These are phyloP conservation scores for Cyphomyrmex costatus DNA, from an alignment of 1,140 invertebrate genomes.

Conservation along the genomic window DNA sequence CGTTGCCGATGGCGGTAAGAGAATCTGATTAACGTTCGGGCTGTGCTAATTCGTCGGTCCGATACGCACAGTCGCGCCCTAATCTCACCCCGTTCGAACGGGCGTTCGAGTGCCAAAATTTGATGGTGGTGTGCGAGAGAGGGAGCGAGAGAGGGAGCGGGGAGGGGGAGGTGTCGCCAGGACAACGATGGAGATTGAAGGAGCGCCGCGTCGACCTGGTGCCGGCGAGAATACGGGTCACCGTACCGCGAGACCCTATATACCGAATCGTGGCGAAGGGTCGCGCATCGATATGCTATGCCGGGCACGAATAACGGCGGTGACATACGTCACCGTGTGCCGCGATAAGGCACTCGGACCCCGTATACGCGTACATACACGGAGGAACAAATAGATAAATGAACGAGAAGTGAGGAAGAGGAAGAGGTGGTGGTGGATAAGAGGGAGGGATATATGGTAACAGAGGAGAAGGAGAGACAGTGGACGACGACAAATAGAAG, in stretches of 20 bases:
- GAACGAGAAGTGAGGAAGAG: neutral
- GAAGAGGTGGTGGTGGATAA: neutral
- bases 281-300: constrained; percentile 46
- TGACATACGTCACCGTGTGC: constrained; percentile 13
- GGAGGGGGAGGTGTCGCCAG: neutral
- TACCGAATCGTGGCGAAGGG: constrained; percentile 39
- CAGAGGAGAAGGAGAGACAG: constrained; percentile 1
- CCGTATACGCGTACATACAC: neutral
- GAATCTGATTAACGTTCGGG: constrained; percentile 27
- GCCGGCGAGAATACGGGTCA: constrained; percentile 64
- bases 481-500: constrained; percentile 36
- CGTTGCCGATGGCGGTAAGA: neutral
- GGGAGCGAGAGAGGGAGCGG: too few relatives aligned
- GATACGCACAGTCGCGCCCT: constrained; percentile 34
- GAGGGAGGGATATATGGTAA: neutral
- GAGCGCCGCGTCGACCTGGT: constrained; percentile 38
- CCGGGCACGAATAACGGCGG: neutral
- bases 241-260: constrained; percentile 47
- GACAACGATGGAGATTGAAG: constrained; percentile 18
- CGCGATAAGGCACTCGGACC: constrained; percentile 30
- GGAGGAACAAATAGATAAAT: constrained; percentile 60
- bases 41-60: constrained; percentile 26
- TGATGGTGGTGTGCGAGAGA: neutral
- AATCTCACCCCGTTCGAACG: neutral
- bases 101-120: neutral